Percentiles rank a stretch among this genome's conserved stretches.
These are phyloP conservation scores for Epistrophe grossulariae DNA, from an alignment of 2,888 invertebrate species.

Conservation along the genomic window DNA sequence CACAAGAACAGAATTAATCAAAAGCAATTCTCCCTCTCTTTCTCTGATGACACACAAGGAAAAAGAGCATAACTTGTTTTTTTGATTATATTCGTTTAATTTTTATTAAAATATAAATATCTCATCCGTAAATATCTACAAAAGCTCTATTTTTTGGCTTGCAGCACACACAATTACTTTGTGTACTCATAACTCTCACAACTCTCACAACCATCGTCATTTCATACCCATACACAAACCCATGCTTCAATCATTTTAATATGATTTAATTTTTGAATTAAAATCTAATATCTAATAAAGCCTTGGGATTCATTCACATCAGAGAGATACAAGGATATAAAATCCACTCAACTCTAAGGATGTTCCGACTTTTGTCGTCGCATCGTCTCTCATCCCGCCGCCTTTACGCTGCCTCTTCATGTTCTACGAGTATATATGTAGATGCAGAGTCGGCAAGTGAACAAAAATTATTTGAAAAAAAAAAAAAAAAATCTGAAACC, in stretches of 20 bases:
- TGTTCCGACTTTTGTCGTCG: slow-evolving; percentile 38
- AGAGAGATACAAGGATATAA: slow-evolving; percentile 33
- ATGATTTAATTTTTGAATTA: slow-evolving; percentile 71
- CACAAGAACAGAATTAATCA: slow-evolving; percentile 4
- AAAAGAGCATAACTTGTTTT: background rate
- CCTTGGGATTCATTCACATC: slow-evolving; percentile 45
- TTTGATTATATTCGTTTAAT: background rate
- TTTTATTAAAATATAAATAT: slow-evolving; percentile 17
- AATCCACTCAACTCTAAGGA: slow-evolving; percentile 56
- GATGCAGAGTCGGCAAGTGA: slow-evolving; percentile 36
- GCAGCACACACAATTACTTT: background rate
- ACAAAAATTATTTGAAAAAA: slow-evolving; percentile 13
- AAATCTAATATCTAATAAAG: slow-evolving; percentile 72
- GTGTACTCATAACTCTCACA: background rate
- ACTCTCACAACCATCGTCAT: slow-evolving; percentile 10
- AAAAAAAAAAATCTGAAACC: slow-evolving; percentile 16
- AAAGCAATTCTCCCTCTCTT: slow-evolving; percentile 15
- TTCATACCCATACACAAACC: background rate
- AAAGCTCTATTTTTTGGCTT: slow-evolving; percentile 4
- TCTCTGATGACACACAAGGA: background rate
- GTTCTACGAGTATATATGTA: no score
- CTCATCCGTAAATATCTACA: slow-evolving; percentile 22
- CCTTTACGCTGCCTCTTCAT: background rate
- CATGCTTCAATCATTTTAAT: slow-evolving; percentile 68
- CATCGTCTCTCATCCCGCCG: slow-evolving; percentile 19